Evolutionary conservation across 2,797 vertebrate genomes (phyloP), one percentile per base, ranked within the genome.

Genomic region (Tokudaia tokunoshimensis): DNA sequence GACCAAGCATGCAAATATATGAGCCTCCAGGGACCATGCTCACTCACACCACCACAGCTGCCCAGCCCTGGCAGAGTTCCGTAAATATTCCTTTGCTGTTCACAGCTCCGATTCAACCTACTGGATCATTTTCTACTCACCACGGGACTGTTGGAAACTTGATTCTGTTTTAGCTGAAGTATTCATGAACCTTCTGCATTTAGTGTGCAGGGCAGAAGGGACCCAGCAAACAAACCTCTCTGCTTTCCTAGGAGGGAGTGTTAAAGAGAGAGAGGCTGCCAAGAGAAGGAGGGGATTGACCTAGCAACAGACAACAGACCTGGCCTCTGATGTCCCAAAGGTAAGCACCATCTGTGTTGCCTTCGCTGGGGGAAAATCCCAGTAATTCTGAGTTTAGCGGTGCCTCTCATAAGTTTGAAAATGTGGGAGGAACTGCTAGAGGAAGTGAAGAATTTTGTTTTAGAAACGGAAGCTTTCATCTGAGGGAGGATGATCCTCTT

Each of bases 161-260:
- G 93, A 98, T 63, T 63, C 93, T 6, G 0, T 47, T 2, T 2
- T 83, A 79, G 0, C 74, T 98, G 96, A 97, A 98, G 79, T 97
- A 98, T 98, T 98, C 79, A 98, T 97, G 98, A 98, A 41, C 93
- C 57, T 34, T 90, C 12, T 37, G 92, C 78, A 92, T 79, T 55
- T 83, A 81, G 84, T 6, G 76, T 93, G 78, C 61, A 70, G 90
- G 61, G 78, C 14, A 1, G 44, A 76, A 95, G 92, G 44, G 70
- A 79, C 20, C 67, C 59, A 84, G 52, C 74, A 65, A 67, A 92
- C 67, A n/a, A 90, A 74, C 34, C 50, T 50, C 47, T 57, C 59
- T 74, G 55, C 55, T 94, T 74, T 67, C 63, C 20, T 74, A 67
- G 86, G 70, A 72, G n/a, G 50, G 92, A 63, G n/a, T 90, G 81